phyloP scores from a whole-genome alignment of 2,113 vertebrate genomes.

The Pristiophorus japonicus region DNA sequence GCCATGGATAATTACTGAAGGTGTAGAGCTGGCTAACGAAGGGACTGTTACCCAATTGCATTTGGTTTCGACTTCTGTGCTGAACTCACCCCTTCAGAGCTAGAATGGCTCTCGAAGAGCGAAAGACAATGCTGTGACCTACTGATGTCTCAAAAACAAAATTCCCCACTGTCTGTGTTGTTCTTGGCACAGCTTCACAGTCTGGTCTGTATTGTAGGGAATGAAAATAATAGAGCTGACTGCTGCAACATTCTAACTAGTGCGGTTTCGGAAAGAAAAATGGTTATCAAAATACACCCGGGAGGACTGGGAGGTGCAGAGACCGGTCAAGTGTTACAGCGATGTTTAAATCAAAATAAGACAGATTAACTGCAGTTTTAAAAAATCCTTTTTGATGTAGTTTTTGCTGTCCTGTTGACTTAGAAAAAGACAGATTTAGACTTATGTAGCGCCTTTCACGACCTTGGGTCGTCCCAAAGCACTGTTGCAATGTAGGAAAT shows the following conservation, averaged over 20 bases:
- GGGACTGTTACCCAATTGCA: background rate
- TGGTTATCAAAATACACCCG: background rate
- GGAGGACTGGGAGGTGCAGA: background rate
- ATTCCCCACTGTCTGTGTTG: slow-evolving; percentile 19
- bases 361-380: background rate
- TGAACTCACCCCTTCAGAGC: background rate
- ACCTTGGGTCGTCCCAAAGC: background rate
- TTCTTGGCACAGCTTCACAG: background rate
- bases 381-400: background rate
- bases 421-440: background rate
- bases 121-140: background rate
- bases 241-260: background rate
- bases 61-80: background rate
- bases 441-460: background rate
- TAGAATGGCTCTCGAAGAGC: background rate
- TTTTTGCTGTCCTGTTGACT: background rate
- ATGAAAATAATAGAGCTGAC: background rate
- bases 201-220: background rate
- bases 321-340: background rate
- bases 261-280: background rate
- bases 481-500: background rate
- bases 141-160: background rate
- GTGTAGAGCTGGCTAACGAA: background rate
- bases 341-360: background rate
- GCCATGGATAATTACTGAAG: background rate